Percentiles rank a stretch among this genome's conserved stretches.
Evolutionary conservation across 2,888 invertebrate species (phyloP).

Genomic region (Clunio marinus): DNA sequence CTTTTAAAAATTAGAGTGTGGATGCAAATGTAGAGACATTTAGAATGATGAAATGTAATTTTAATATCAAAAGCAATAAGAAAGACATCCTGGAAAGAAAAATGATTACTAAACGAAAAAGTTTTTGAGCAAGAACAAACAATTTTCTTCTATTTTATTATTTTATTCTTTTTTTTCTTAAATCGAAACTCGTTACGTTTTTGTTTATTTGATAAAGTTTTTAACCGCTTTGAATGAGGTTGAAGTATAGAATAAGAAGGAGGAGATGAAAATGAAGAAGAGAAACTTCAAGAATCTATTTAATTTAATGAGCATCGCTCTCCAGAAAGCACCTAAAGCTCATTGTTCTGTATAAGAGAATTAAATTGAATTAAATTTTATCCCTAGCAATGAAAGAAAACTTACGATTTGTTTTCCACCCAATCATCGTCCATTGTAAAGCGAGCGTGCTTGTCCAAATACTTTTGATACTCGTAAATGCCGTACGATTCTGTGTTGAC

Average conservation of each 20-base stretch:
- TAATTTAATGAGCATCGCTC: not conserved
- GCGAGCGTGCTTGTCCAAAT: conserved; percentile 14
- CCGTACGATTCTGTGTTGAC: conserved; percentile 43
- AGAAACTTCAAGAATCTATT: not conserved
- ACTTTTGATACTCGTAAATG: conserved; percentile 28
- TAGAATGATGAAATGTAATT: too few relatives aligned
- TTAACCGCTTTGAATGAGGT: not conserved
- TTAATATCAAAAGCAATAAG: too few relatives aligned
- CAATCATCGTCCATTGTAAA: not conserved
- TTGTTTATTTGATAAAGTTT: not conserved
- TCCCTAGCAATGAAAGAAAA: not conserved
- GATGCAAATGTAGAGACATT: too few relatives aligned
- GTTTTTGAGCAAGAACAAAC: not conserved
- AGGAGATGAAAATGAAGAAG: too few relatives aligned
- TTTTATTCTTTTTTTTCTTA: too few relatives aligned
- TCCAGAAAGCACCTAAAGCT: conserved; percentile 25
- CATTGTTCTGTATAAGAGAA: conserved; percentile 12
- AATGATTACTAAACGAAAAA: too few relatives aligned
- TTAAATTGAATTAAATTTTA: not conserved
- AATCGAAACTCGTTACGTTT: not conserved
- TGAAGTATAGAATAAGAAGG: too few relatives aligned
- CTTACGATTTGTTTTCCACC: conserved; percentile 19
- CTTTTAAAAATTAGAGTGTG: not conserved
- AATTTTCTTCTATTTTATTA: not conserved
- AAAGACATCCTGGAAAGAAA: too few relatives aligned